These are phyloP conservation scores for Microcebus murinus DNA, from an alignment of 2,113 vertebrate genomes.

Conservation along the genomic window DNA sequence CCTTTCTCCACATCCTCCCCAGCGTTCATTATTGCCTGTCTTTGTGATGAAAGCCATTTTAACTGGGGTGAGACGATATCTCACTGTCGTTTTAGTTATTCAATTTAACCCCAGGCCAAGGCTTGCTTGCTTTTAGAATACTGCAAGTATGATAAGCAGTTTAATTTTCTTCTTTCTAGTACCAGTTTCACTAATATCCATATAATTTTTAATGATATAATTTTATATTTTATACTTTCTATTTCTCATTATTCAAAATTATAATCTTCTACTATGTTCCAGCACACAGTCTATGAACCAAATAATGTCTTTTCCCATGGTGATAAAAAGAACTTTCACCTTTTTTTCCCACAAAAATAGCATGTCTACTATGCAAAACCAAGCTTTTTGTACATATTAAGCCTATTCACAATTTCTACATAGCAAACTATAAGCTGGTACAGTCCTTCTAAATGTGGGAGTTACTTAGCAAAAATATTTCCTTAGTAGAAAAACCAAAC, in stretches of 20 bases:
- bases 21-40: too few species aligned
- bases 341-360: not conserved
- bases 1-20: too few species aligned
- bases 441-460: not conserved
- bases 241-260: not conserved
- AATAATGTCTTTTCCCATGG: not conserved
- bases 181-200: not conserved
- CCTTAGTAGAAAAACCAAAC: not conserved
- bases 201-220: not conserved
- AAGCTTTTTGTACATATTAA: not conserved
- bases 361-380: not conserved
- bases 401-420: not conserved
- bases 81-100: not conserved
- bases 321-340: not conserved
- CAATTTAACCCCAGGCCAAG: not conserved
- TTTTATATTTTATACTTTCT: not conserved
- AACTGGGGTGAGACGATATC: too few species aligned
- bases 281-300: not conserved
- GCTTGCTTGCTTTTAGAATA: not conserved
- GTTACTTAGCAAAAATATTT: not conserved
- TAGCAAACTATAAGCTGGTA: not conserved
- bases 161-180: not conserved
- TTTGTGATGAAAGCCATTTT: too few species aligned
- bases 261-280: not conserved
- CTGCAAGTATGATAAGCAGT: not conserved